Evolutionary conservation across 2,797 vertebrate species (phyloP), one percentile per base, ranked within the genome.

Genomic region (Sebastes oblongus): DNA sequence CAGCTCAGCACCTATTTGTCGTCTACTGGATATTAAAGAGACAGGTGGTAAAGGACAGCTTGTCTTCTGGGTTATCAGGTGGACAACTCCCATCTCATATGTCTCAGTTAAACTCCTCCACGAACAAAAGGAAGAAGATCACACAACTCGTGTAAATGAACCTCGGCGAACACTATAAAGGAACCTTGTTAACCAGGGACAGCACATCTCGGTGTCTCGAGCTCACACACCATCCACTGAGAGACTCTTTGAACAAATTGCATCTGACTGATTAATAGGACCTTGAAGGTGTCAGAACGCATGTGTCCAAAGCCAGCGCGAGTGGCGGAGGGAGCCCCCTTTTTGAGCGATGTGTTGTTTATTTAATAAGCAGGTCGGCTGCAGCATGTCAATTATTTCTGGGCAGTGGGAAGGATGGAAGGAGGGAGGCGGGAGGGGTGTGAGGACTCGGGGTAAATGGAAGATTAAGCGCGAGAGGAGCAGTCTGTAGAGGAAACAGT

Each of bases 211-310:
- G 8, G 9, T 3, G 2, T 56, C 29, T 13, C 12, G 25, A 2
- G 18, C 72, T n/a, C 36, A 46, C 68, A 67, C 52, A 6, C 13
- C 3, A 3, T 79, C 71, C 65, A 78, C 64, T 84, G 50, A 72
- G 6, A 58, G 6, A 54, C 54, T 24, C 25, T n/a, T 25, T 67
- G 7, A 65, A 80, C 75, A 81, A 78, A 87, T 73, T 65, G 66
- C 74, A 72, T 74, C 78, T 61, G 82, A 70, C 75, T 83, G 83
- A 89, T 89, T 83, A 84, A 88, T 71, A 68, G 77, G 75, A 83
- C 75, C 56, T 72, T 42, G 69, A 81, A 80, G n/a, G 73, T 82
- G 55, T 77, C 72, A 24, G 61, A 56, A 61, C 61, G 81, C 66
- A 64, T 79, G 66, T 59, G 81, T 82, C 81, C 61, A 60, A 72